phyloP scores from a whole-genome alignment of 1,140 invertebrate species.

The Acromyrmex echinatior region DNA sequence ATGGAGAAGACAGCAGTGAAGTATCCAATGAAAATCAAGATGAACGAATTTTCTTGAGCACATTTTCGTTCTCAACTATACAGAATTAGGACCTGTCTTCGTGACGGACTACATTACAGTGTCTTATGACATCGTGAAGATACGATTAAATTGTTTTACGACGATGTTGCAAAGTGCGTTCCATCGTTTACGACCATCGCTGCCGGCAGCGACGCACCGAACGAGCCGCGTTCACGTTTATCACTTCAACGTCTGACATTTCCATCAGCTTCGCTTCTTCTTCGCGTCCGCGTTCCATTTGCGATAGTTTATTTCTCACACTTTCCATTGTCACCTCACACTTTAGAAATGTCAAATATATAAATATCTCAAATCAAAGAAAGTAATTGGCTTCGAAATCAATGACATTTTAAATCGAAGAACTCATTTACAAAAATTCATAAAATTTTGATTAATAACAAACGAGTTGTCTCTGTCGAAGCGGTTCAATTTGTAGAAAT shows the following conservation, averaged over 20 bases:
- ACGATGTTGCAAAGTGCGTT: slow-evolving; percentile 51
- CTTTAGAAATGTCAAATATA: slow-evolving; percentile 17
- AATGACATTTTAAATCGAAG: neutral
- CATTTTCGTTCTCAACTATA: slow-evolving; percentile 16
- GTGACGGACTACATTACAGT: slow-evolving; percentile 35
- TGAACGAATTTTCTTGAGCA: neutral
- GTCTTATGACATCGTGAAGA: slow-evolving; percentile 29
- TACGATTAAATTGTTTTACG: slow-evolving; percentile 58
- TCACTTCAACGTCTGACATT: slow-evolving; percentile 51
- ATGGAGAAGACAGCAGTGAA: neutral
- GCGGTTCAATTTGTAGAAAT: neutral
- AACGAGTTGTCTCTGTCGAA: neutral
- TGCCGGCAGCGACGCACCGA: slow-evolving; percentile 27
- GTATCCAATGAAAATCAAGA: neutral
- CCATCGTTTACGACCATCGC: slow-evolving; percentile 54
- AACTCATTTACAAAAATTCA: neutral
- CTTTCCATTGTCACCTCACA: slow-evolving; percentile 1
- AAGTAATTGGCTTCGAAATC: neutral
- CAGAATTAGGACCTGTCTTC: slow-evolving; percentile 35
- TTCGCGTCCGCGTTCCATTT: neutral
- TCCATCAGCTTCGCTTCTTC: slow-evolving; percentile 39
- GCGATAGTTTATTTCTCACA: slow-evolving; percentile 27
- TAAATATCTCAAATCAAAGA: neutral
- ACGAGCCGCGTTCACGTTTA: slow-evolving; percentile 41
- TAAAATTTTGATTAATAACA: neutral